Evolutionary conservation across 92 coral and sea anemone genomes (phyloP).

Genomic region (Anthopleura xanthogrammica): DNA sequence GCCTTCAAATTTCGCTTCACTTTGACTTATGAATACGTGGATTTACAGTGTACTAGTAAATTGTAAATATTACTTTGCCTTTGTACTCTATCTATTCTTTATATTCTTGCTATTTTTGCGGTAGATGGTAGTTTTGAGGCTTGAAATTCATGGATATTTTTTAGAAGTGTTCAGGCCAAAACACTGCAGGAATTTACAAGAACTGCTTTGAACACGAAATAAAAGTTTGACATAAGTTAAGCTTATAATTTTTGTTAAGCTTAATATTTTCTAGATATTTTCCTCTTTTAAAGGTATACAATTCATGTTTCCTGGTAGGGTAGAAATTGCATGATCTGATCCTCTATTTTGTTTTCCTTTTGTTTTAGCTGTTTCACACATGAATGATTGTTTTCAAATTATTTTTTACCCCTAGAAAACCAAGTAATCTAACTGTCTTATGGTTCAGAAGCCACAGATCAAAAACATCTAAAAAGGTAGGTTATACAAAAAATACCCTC

Average conservation of each 20-base stretch:
- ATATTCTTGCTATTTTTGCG: neutral
- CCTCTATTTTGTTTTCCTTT: neutral
- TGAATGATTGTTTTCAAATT: neutral
- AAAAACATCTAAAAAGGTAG: slow-evolving; percentile 83
- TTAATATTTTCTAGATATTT: neutral
- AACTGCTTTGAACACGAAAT: neutral
- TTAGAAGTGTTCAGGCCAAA: neutral
- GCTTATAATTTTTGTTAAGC: too few relatives aligned
- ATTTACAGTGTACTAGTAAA: slow-evolving; percentile 61
- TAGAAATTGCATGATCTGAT: neutral
- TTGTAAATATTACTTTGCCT: slow-evolving; percentile 55
- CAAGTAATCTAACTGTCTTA: slow-evolving; percentile 78
- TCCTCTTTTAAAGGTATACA: neutral
- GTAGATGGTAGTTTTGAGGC: neutral
- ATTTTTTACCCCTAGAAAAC: slow-evolving; percentile 54
- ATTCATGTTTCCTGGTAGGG: neutral
- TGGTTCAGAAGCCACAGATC: slow-evolving; percentile 98
- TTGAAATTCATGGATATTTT: neutral
- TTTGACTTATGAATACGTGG: slow-evolving; percentile 89
- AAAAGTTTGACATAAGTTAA: too few relatives aligned
- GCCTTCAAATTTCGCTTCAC: slow-evolving; percentile 95
- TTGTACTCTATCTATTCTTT: neutral
- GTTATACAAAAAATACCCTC: neutral
- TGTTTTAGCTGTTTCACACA: neutral
- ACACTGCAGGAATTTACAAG: neutral